Base-by-base conservation (phyloP, 2,113 vertebrate genomes). In the Corapipo altera region DNA sequence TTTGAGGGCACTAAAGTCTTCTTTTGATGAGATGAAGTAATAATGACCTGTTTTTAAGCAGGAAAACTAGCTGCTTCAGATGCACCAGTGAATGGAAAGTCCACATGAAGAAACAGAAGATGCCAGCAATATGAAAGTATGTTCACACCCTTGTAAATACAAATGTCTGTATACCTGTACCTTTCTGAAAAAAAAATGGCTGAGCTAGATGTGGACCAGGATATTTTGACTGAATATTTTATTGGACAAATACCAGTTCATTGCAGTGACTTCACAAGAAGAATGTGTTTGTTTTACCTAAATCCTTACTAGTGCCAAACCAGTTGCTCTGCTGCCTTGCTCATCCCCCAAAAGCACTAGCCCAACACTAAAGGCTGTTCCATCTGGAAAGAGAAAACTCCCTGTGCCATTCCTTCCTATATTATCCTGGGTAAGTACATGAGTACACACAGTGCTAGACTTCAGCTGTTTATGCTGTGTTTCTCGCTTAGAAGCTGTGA, bases 381-480 rank as follows among this genome's bases (percentile, higher is more conserved):
- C 19, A 5, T 5, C 37, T 22, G n/a, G 48, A 46, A 54, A 27
- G 33, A 64, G 39, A 66, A 33, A n/a, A 51, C 1, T 41, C 39
- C 28, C 9, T 44, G 28, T 30, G 28, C 44, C 15, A 4, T 46
- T 69, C 51, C 49, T 35, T 82, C 12, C 28, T 33, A 0, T 16
- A 0, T 5, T 54, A 0, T 33, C 55, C 43, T 44, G 8, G 3
- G 41, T 6, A 13, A 54, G 19, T 15, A 8, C 32, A 9, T 33
- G 19, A 33, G 12, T n/a, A 39, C n/a, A 18, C 7, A 7, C 33
- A 28, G 39, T 15, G 15, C 65, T 35, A 15, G 27, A 35, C 21
- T 59, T 54, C 22, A 61, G 26, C 27, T 75, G 26, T 46, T 62
- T 14, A 18, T 33, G 49, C 51, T 35, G 11, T 9, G 0, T 26